Conservation (phyloP, 2,888 invertebrate genomes). For the Aromia moschata region DNA sequence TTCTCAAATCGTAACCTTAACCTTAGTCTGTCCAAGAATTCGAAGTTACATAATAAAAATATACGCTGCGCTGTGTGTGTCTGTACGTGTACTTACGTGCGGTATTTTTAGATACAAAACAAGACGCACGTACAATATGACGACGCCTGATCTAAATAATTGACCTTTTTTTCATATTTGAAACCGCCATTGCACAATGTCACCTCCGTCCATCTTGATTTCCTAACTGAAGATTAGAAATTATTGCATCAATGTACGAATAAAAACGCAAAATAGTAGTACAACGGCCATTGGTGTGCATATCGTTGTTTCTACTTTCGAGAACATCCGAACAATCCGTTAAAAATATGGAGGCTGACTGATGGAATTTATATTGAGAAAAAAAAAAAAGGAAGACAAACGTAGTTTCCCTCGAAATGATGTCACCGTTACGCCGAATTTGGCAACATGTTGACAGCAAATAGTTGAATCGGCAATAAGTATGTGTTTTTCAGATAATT, state of each 20-base stretch:
- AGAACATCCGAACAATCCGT: too few relatives aligned
- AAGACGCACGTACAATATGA: too few relatives aligned
- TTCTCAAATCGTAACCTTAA: constrained; percentile 10
- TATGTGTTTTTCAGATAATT: too few relatives aligned
- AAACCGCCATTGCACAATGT: neutral
- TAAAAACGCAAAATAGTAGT: neutral
- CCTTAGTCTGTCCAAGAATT: constrained; percentile 2
- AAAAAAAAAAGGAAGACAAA: too few relatives aligned
- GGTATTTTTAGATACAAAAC: neutral
- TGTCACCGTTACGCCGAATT: too few relatives aligned
- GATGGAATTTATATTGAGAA: too few relatives aligned
- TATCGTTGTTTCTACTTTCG: neutral
- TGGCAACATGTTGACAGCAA: too few relatives aligned
- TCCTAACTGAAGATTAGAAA: neutral
- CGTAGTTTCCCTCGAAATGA: too few relatives aligned
- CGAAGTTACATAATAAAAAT: constrained; percentile 4
- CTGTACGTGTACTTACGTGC: neutral
- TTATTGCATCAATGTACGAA: neutral
- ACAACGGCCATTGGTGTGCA: neutral
- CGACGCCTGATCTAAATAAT: neutral
- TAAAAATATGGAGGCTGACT: too few relatives aligned
- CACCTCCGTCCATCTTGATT: neutral
- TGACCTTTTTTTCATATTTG: constrained; percentile 2
- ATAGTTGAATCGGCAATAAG: too few relatives aligned
- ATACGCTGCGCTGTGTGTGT: neutral